These are phyloP conservation scores for Bufo gargarizans DNA, from an alignment of 2,113 vertebrate species.

Conservation along the genomic window DNA sequence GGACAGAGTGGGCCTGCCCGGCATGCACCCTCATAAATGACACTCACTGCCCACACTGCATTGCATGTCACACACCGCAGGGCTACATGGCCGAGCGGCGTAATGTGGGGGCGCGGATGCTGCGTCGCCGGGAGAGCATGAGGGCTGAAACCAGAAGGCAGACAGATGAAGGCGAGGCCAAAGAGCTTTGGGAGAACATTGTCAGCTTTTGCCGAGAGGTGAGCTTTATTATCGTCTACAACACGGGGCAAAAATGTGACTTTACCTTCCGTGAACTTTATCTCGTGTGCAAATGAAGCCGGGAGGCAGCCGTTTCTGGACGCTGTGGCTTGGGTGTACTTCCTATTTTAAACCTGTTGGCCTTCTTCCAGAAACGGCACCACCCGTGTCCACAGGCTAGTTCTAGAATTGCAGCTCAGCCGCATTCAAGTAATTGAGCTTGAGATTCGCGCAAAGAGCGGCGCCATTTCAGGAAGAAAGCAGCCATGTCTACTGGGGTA, in stretches of 20 bases:
- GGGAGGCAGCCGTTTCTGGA: background rate
- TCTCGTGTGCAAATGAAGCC: no score
- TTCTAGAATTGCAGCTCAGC: background rate
- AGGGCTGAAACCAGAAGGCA: slow-evolving; percentile 90
- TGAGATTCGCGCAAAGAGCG: background rate
- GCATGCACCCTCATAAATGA: slow-evolving; percentile 93
- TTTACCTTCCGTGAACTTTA: no score
- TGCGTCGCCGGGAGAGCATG: slow-evolving; percentile 91
- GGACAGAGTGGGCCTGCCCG: slow-evolving; percentile 84
- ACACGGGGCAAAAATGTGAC: background rate
- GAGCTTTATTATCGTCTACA: slow-evolving; percentile 60
- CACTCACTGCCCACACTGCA: slow-evolving; percentile 87
- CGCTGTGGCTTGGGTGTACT: background rate
- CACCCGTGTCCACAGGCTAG: background rate
- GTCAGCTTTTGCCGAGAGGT: slow-evolving; percentile 96
- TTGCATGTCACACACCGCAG: slow-evolving; percentile 90
- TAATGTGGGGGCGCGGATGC: slow-evolving; percentile 70
- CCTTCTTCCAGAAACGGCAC: background rate
- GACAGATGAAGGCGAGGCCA: slow-evolving; percentile 94
- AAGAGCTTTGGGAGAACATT: slow-evolving; percentile 95
- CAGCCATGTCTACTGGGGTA: background rate
- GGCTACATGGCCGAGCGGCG: slow-evolving; percentile 83
- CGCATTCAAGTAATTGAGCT: background rate
- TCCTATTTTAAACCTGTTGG: background rate
- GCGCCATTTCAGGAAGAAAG: background rate